These are phyloP conservation scores for Macroteleia sp. DNA, from an alignment of 2,888 invertebrate species.

Conservation along the genomic window DNA sequence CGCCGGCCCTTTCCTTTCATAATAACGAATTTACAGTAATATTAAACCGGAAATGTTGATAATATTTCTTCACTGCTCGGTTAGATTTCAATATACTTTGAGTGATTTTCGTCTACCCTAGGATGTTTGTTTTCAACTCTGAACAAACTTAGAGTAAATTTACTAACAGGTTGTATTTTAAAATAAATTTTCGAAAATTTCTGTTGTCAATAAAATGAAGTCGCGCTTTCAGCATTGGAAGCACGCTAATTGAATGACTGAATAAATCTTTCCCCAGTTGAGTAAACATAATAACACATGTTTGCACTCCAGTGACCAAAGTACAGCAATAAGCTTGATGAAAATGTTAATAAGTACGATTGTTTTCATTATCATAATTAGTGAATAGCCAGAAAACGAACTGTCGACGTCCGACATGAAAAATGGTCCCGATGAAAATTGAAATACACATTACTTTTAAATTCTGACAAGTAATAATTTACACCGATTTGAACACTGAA, in stretches of 20 bases:
- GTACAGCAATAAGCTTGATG: conserved; percentile 8
- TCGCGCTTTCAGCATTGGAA: neutral
- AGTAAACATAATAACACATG: conserved; percentile 15
- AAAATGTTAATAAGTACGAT: neutral
- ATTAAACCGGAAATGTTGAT: too few species aligned
- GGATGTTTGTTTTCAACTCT: too few species aligned
- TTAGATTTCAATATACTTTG: neutral
- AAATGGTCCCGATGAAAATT: neutral
- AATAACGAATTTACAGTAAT: neutral
- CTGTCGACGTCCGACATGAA: neutral
- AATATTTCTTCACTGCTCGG: neutral
- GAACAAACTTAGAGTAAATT: too few species aligned
- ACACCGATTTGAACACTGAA: too few species aligned
- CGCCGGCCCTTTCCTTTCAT: neutral
- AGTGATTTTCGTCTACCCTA: neutral
- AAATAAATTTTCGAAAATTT: conserved; percentile 4
- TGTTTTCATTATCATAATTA: conserved; percentile 16
- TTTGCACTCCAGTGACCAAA: neutral
- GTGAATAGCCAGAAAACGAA: neutral
- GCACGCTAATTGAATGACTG: conserved; percentile 5
- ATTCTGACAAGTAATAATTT: too few species aligned
- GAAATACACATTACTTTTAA: conserved; percentile 7
- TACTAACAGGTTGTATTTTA: neutral
- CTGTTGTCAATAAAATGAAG: neutral
- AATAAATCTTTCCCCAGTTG: conserved; percentile 1